phyloP scores from a whole-genome alignment of 2,888 invertebrate genomes.

The Glyphotaelius pellucidus region DNA sequence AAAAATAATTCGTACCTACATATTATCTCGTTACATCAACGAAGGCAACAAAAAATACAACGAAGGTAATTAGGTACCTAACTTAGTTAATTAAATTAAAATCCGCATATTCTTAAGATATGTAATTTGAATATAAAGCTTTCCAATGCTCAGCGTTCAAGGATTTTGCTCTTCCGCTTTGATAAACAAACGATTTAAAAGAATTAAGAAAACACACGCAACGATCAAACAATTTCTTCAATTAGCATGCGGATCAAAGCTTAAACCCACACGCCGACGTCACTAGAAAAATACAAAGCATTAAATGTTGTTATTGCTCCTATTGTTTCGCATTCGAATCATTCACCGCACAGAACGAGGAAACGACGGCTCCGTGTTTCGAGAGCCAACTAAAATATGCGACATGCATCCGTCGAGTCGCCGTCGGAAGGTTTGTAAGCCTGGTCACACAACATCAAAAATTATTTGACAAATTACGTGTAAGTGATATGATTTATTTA shows the following conservation, averaged over 20 bases:
- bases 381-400: no score
- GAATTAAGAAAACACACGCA: not conserved
- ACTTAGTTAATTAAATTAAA: not conserved
- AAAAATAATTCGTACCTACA: no score
- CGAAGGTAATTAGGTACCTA: no score
- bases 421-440: not conserved
- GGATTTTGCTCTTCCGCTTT: not conserved
- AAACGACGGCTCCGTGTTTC: no score
- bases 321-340: not conserved
- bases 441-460: not conserved
- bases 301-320: not conserved
- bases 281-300: not conserved
- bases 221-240: not conserved
- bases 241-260: not conserved
- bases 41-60: not conserved
- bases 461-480: not conserved
- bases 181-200: not conserved
- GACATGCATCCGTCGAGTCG: not conserved
- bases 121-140: not conserved
- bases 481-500: no score
- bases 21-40: not conserved
- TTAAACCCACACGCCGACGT: not conserved
- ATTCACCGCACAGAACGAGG: not conserved
- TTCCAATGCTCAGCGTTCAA: no score
- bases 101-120: not conserved